Evolutionary conservation across 2,113 vertebrate species (phyloP).

Genomic region (Leucopsar rothschildi): DNA sequence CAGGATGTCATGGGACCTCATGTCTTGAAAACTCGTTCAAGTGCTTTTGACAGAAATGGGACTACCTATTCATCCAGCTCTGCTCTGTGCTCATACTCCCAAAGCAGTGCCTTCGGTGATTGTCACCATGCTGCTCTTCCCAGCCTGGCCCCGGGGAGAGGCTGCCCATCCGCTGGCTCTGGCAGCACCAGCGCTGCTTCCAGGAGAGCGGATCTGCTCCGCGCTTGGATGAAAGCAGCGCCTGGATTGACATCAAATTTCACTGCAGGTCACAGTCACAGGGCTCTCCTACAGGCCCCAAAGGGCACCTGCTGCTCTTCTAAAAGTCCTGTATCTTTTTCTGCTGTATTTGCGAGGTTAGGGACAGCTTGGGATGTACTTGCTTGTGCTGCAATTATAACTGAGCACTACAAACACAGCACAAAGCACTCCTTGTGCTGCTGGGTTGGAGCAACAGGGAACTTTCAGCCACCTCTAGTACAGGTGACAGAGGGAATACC

Average conservation of each 20-base stretch:
- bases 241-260: neutral
- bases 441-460: neutral
- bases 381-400: neutral
- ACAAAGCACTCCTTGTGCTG: neutral
- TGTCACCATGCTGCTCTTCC: neutral
- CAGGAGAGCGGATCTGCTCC: neutral
- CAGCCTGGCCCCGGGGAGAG: neutral
- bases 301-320: neutral
- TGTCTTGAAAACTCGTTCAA: neutral
- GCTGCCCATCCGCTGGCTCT: fast-evolving
- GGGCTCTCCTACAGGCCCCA: neutral
- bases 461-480: neutral
- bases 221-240: fast-evolving
- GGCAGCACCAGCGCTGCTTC: fast-evolving
- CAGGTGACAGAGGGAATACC: neutral
- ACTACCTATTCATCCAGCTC: neutral
- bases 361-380: neutral
- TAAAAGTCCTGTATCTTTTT: neutral
- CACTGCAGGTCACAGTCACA: neutral
- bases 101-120: neutral
- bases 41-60: constrained; percentile 24
- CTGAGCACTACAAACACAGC: neutral
- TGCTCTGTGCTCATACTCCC: neutral
- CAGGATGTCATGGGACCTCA: neutral
- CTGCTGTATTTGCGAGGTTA: fast-evolving